Evolutionary conservation across 1,140 invertebrate species (phyloP).

Genomic region (Drosophila burlai): DNA sequence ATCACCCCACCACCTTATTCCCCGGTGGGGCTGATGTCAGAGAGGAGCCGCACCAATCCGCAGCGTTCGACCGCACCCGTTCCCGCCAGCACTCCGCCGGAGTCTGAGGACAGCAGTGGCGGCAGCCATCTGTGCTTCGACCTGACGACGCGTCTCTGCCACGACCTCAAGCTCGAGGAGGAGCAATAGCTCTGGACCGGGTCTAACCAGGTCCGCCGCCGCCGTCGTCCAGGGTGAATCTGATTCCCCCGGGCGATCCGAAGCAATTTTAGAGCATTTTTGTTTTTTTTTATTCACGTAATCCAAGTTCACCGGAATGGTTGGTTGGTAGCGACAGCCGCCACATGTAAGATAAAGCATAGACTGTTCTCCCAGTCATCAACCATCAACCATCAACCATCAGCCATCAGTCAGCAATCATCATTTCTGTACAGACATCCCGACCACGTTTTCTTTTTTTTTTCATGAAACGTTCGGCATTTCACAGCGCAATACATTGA

Average conservation of each 20-base stretch:
- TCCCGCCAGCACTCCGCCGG: conserved; percentile 15
- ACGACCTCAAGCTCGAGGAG: conserved; percentile 29
- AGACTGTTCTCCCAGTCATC: conserved; percentile 27
- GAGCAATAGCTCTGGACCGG: conserved; percentile 18
- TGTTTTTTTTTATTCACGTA: conserved; percentile 8
- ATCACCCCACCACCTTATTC: conserved; percentile 61
- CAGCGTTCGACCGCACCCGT: background rate
- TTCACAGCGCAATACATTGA: background rate
- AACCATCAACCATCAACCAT: background rate
- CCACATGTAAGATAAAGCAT: conserved; percentile 30
- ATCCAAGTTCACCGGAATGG: background rate
- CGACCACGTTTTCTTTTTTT: background rate
- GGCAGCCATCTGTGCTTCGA: conserved; percentile 32
- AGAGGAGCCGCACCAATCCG: background rate
- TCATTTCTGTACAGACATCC: conserved; percentile 10
- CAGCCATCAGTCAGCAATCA: background rate
- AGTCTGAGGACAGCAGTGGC: conserved; percentile 33
- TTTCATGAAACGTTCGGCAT: conserved; percentile 6
- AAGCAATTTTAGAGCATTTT: background rate
- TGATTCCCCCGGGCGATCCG: conserved; percentile 13
- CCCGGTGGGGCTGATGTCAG: conserved; percentile 25
- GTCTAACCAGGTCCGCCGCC: conserved; percentile 8
- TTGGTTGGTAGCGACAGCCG: background rate
- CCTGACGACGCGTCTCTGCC: conserved; percentile 28
- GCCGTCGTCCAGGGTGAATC: conserved; percentile 4